Percentiles rank a stretch among this genome's conserved stretches.
phyloP scores from a whole-genome alignment of 2,113 vertebrate genomes.

The Salvelinus namaycush region DNA sequence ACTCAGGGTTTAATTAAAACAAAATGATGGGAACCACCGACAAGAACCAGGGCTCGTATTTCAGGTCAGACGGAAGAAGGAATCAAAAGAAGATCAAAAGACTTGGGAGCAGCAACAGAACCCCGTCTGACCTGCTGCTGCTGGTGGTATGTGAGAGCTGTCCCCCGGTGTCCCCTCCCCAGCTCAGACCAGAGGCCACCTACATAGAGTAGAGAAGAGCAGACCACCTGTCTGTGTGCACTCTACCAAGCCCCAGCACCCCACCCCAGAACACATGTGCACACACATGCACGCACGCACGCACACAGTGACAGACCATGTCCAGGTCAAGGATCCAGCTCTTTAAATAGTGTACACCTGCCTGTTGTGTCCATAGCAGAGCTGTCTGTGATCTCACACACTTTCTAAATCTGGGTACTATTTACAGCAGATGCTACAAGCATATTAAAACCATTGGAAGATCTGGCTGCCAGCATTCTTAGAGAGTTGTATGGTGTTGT shows the following conservation, averaged over 20 bases:
- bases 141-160: constrained; percentile 29
- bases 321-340: constrained; percentile 62
- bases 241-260: constrained; percentile 22
- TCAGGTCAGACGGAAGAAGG: constrained; percentile 30
- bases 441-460: constrained; percentile 6
- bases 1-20: constrained; percentile 51
- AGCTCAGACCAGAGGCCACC: constrained; percentile 41
- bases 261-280: not conserved
- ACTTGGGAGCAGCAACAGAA: constrained; percentile 4
- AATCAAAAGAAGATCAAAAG: constrained; percentile 3
- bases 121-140: not conserved
- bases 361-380: constrained; percentile 54
- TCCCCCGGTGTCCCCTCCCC: constrained; percentile 34
- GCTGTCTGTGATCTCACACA: constrained; percentile 58
- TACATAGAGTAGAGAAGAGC: constrained; percentile 37
- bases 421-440: constrained; percentile 37
- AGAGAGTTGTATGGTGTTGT: not conserved
- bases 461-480: not conserved
- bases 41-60: constrained; percentile 30
- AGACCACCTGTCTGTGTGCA: constrained; percentile 54
- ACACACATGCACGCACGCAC: not conserved
- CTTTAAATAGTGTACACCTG: constrained; percentile 73
- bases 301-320: constrained; percentile 12
- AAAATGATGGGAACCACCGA: constrained; percentile 31
- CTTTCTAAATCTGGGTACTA: constrained; percentile 62